Base-by-base conservation (phyloP, 2,113 vertebrate genomes). In the Gambusia holbrooki region DNA sequence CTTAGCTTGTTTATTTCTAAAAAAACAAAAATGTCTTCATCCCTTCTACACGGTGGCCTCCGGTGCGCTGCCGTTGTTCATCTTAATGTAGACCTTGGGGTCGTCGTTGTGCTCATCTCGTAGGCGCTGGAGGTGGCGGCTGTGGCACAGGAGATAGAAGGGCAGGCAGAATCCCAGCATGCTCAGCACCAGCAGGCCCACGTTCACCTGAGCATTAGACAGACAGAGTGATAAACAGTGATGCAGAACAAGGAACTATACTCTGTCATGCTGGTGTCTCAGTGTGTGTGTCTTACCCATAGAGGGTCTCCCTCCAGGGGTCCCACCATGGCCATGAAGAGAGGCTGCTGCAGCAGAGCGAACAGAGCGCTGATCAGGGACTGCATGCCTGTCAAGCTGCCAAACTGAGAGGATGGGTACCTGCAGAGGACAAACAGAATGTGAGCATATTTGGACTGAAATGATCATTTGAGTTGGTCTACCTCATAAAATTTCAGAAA, bases 321-420 rank as follows among this genome's bases (percentile, higher is more conserved):
- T 61, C 97, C 97, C 42, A 97, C 96, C 96, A 99, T 95, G 62
- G 96, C 97, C 95, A 98, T 94, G 89, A 98, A 99, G 62, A 99
- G 95, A 5, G 98, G 98, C 94, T 99, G 98, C 84, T 99, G 97
- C 64, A 99, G 95, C 71, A 99, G 96, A 65, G 98, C 97, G 0
- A 99, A 98, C 67, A 99, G 96, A 1, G 98, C 98, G 0, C 97
- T 99, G 95, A 99, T 93, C 81, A 99, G 93, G 1, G 97, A 99
- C 95, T 99, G 98, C 90, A 99, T 94, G 37, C 98, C 98, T 0
- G 97, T 99, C 91, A 99, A 90, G 88, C 97, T 99, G 91, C 98
- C 98, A 28, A 99, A 99, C 93, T 99, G 97, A 48, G 97, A 97
- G 29, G 97, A 99, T 3, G 98, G 98, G 88, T 99, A 99, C 89